phyloP scores from a whole-genome alignment of 1,140 invertebrate genomes.

The Whitmania pigra region DNA sequence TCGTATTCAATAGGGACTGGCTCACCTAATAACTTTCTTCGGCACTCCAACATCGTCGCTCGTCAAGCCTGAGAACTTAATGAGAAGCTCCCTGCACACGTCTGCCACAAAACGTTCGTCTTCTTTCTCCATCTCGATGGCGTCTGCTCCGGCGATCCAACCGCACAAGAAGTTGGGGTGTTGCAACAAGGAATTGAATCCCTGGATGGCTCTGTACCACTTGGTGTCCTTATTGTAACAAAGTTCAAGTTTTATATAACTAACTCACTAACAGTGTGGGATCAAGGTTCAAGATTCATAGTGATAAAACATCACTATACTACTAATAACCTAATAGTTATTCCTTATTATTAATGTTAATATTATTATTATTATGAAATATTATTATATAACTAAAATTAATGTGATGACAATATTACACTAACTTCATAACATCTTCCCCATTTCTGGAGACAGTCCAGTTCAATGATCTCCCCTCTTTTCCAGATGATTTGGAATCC shows the following conservation, averaged over 20 bases:
- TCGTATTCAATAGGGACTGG: too few species aligned
- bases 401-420: too few species aligned
- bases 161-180: slow-evolving; percentile 54
- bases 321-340: too few species aligned
- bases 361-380: too few species aligned
- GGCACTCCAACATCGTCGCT: background rate
- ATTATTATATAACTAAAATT: too few species aligned
- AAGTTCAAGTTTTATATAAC: background rate
- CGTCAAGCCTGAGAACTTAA: slow-evolving; percentile 43
- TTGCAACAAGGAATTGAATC: slow-evolving; percentile 53
- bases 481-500: slow-evolving; percentile 48
- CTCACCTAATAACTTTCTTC: background rate
- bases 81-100: slow-evolving; percentile 47
- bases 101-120: slow-evolving; percentile 53
- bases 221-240: slow-evolving; percentile 6
- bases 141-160: slow-evolving; percentile 58
- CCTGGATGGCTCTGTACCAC: slow-evolving; percentile 55
- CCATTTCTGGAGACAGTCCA: slow-evolving; percentile 15
- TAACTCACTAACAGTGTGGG: too few species aligned
- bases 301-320: too few species aligned
- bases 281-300: too few species aligned
- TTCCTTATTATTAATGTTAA: too few species aligned
- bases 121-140: slow-evolving; percentile 56
- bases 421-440: background rate
- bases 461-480: slow-evolving; percentile 48